These are phyloP conservation scores for Hymenochirus boettgeri DNA, from an alignment of 2,113 vertebrate genomes.

Conservation along the genomic window DNA sequence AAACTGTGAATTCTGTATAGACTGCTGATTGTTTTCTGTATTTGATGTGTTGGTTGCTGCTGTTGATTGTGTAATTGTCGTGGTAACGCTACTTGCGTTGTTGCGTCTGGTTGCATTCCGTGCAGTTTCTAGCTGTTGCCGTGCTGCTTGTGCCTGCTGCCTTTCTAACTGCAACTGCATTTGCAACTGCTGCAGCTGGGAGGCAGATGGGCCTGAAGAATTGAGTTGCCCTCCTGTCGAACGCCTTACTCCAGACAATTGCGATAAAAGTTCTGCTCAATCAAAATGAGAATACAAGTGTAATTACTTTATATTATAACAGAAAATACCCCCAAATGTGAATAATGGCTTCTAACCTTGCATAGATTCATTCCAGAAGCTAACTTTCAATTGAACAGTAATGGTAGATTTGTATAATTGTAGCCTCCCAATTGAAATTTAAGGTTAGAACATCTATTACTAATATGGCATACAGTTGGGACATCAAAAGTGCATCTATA, in stretches of 20 bases:
- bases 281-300: constrained; percentile 3
- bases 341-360: too few species aligned
- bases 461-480: too few species aligned
- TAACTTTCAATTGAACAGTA: too few species aligned
- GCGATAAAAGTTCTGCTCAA: constrained; percentile 90
- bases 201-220: constrained; percentile 92
- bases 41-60: constrained; percentile 74
- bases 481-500: too few species aligned
- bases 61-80: constrained; percentile 78
- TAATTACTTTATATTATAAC: too few species aligned
- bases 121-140: constrained; percentile 91
- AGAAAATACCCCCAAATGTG: too few species aligned
- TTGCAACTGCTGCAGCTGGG: constrained; percentile 96
- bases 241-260: constrained; percentile 94
- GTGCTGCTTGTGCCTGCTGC: constrained; percentile 91
- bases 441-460: too few species aligned
- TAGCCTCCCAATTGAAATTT: too few species aligned
- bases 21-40: constrained; percentile 80
- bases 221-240: constrained; percentile 95
- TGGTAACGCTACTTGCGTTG: constrained; percentile 81
- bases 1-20: constrained; percentile 90
- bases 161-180: constrained; percentile 97
- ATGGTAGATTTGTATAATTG: too few species aligned
- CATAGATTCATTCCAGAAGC: too few species aligned
- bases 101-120: constrained; percentile 87